phyloP scores from a whole-genome alignment of 2,888 invertebrate species.

The Eumerus sabulonum region DNA sequence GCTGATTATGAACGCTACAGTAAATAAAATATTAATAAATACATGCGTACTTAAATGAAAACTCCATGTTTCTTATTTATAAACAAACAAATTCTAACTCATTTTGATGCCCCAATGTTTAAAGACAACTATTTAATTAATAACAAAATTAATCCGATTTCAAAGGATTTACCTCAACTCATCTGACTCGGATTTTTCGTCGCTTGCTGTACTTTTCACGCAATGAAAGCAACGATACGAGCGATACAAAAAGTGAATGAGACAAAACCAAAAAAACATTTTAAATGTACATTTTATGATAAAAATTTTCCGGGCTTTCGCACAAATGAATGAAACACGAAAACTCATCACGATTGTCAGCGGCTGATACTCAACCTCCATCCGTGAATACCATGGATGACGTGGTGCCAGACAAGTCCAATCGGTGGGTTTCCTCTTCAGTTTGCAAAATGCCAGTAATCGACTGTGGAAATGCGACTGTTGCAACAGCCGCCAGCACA shows the following conservation, averaged over 20 bases:
- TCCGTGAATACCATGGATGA: constrained; percentile 15
- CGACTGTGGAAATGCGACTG: constrained; percentile 51
- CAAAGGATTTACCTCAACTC: too few species aligned
- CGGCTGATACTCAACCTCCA: constrained; percentile 50
- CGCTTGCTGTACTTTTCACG: constrained; percentile 27
- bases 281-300: constrained; percentile 58
- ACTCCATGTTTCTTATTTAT: too few species aligned
- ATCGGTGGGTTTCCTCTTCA: constrained; percentile 16
- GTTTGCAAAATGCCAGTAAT: constrained; percentile 40
- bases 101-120: too few species aligned
- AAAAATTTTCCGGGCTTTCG: constrained; percentile 64
- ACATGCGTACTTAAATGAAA: too few species aligned
- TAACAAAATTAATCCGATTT: too few species aligned
- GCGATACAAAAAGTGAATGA: neutral
- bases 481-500: constrained; percentile 62
- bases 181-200: neutral
- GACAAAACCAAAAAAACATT: constrained; percentile 24
- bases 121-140: too few species aligned
- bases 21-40: too few species aligned
- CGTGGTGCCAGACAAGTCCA: constrained; percentile 3
- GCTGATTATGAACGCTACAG: too few species aligned
- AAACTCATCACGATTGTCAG: constrained; percentile 66
- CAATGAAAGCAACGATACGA: constrained; percentile 16
- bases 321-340: constrained; percentile 67
- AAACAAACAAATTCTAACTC: too few species aligned